These are phyloP conservation scores for Antechinus stuartii DNA, from an alignment of 2,113 vertebrate genomes.

Conservation along the genomic window DNA sequence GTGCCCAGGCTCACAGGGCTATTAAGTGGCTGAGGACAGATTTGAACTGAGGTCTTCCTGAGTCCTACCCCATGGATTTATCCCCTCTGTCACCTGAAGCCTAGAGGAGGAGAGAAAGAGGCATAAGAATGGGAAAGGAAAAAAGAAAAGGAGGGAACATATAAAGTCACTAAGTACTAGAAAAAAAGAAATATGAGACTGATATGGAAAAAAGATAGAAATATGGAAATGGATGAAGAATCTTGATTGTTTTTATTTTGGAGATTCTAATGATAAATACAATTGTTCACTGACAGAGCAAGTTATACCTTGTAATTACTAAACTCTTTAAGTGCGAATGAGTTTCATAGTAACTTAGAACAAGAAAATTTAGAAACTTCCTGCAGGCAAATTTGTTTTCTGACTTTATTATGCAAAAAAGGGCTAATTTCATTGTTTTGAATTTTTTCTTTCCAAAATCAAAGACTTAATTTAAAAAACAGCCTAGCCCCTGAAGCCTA, in stretches of 20 bases:
- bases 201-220: background rate
- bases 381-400: background rate
- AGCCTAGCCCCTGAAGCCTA: background rate
- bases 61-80: background rate
- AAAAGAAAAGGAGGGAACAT: background rate
- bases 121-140: background rate
- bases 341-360: background rate
- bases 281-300: background rate
- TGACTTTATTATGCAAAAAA: background rate
- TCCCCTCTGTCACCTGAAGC: background rate
- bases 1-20: background rate
- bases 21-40: background rate
- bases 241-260: background rate
- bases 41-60: background rate
- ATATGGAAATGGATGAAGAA: background rate
- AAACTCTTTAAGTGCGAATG: background rate
- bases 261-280: background rate
- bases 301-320: background rate
- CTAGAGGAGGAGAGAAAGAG: background rate
- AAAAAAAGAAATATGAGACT: background rate
- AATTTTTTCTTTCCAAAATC: background rate
- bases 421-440: background rate
- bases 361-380: background rate
- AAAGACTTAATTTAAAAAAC: background rate
- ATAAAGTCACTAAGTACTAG: background rate